Percentiles rank a stretch among this genome's conserved stretches.
Conservation (phyloP, 2,113 vertebrate species). For the Todiramphus chloris region DNA sequence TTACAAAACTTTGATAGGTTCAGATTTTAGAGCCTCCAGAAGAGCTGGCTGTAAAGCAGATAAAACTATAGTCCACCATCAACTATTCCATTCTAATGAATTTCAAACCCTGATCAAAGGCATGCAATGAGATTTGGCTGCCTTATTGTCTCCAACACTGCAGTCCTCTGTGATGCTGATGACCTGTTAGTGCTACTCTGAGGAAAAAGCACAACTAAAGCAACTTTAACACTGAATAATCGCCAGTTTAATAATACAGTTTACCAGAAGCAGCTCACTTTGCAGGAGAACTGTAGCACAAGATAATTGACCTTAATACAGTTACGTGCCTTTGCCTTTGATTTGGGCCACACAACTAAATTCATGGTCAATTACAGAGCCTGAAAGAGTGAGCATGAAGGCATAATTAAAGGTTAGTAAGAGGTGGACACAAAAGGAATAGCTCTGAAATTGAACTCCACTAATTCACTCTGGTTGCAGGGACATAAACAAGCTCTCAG, state of each 20-base stretch:
- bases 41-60: not conserved
- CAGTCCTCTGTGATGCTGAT: not conserved
- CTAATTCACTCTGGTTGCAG: not conserved
- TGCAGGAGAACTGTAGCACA: not conserved
- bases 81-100: not conserved
- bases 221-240: not conserved
- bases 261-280: constrained; percentile 27
- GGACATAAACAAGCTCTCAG: not conserved
- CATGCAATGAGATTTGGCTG: not conserved
- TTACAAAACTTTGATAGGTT: not conserved
- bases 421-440: constrained; percentile 10
- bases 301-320: constrained; percentile 27
- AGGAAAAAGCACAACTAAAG: not conserved
- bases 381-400: not conserved
- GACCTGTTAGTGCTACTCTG: not conserved
- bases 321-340: constrained; percentile 10
- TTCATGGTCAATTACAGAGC: constrained; percentile 51
- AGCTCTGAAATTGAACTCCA: constrained; percentile 7
- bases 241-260: not conserved
- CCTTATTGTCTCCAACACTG: not conserved
- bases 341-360: constrained; percentile 23
- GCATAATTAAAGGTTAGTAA: constrained; percentile 46
- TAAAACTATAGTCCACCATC: not conserved
- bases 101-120: not conserved
- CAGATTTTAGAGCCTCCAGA: not conserved